These are phyloP conservation scores for Apistogramma diplotaenia DNA, from an alignment of 2,113 vertebrate species.

Conservation along the genomic window DNA sequence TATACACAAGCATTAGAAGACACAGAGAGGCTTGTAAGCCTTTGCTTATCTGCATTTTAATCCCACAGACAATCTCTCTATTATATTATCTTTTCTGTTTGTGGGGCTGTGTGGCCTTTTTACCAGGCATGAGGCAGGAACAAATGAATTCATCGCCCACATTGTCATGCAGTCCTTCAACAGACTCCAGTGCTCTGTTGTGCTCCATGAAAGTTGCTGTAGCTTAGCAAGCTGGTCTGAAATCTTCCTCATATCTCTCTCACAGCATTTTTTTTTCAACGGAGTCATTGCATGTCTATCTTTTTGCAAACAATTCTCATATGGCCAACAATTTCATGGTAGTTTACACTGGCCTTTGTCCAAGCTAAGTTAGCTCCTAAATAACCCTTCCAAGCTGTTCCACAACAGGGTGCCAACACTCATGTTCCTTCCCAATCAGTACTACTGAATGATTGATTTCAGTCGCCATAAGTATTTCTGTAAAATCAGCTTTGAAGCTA, in stretches of 20 bases:
- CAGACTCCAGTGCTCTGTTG: background rate
- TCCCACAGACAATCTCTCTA: conserved; percentile 21
- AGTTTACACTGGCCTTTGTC: conserved; percentile 6
- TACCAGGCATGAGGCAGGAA: conserved; percentile 24
- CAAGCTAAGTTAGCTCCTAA: background rate
- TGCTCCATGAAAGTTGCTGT: background rate
- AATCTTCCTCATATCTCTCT: background rate
- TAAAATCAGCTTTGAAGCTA: background rate
- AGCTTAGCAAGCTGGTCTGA: background rate
- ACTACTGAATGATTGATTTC: background rate
- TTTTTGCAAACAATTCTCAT: background rate
- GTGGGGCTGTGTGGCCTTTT: conserved; percentile 43
- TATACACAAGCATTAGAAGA: background rate
- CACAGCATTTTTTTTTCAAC: background rate
- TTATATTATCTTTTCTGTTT: conserved; percentile 5
- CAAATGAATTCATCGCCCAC: conserved; percentile 22
- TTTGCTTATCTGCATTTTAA: background rate
- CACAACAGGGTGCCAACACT: background rate
- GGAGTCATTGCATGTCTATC: background rate
- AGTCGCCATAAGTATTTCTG: background rate
- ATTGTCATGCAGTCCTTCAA: background rate
- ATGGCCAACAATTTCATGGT: background rate
- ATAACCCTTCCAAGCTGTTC: background rate
- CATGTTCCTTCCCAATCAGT: background rate
- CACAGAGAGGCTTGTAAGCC: background rate